Conservation (phyloP, 2,888 invertebrate genomes). For the Idaea straminata region DNA sequence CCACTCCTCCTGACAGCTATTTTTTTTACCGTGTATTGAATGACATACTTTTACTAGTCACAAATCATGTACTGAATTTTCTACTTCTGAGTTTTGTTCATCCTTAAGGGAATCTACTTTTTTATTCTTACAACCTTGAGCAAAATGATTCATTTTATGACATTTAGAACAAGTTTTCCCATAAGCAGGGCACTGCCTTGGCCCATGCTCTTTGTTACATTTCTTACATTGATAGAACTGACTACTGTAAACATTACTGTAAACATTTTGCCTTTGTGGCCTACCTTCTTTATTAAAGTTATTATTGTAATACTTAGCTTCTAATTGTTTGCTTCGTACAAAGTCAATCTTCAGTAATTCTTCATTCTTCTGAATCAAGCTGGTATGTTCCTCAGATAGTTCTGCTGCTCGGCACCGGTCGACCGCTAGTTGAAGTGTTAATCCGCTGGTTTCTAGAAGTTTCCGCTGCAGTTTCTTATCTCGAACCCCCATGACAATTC, state of each 20-base stretch:
- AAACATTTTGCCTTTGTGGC: background rate
- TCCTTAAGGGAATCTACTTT: background rate
- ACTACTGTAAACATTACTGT: no score
- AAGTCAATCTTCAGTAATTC: background rate
- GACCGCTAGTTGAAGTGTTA: conserved; percentile 16
- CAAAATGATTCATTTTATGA: conserved; percentile 2
- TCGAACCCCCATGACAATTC: conserved; percentile 19
- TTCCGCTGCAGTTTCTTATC: conserved; percentile 4
- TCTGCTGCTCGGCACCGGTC: conserved; percentile 20
- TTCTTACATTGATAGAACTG: conserved; percentile 4
- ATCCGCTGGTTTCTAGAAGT: background rate
- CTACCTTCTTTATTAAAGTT: background rate
- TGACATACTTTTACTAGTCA: background rate
- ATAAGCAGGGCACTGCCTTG: conserved; percentile 8
- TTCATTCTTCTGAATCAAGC: conserved; percentile 1
- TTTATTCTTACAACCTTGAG: background rate
- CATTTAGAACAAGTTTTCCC: conserved; percentile 4
- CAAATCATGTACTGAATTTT: background rate
- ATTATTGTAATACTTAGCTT: background rate
- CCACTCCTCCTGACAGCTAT: conserved; percentile 4
- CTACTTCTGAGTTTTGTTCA: background rate
- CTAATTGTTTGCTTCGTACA: conserved; percentile 2
- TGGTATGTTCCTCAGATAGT: conserved; percentile 12
- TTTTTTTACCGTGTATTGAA: background rate
- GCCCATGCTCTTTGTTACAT: conserved; percentile 5